Base-by-base conservation (phyloP, 2,888 invertebrate genomes). In the Pristionchus entomophagus region DNA sequence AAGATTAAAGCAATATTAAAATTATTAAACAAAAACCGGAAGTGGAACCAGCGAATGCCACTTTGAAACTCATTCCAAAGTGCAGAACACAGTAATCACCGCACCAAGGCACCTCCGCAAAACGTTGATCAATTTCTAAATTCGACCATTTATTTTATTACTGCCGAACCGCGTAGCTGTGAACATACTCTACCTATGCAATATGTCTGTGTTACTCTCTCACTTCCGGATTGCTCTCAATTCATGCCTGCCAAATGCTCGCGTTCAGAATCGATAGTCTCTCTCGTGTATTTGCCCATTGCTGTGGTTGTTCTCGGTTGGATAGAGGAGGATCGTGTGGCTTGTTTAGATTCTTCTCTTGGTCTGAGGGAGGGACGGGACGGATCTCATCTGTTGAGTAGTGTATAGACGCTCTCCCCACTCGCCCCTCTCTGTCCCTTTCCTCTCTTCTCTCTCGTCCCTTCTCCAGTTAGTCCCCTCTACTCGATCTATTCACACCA, bases 351-450 rank as follows among this genome's bases (percentile, higher is more conserved):
- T 73, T 73, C 69, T 73, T 41, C 69, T 73, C 69, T 73, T n/a
- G 69, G 69, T 41, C n/a, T 38, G 38, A 73, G 41, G 41, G 41
- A 73, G n/a, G 69, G 69, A 73, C 19, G 69, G 69, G 69, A 41
- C 38, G 69, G 69, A 73, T 73, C 69, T 73, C 69, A 73, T 73
- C 69, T 73, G 69, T 73, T 73, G 69, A 41, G 69, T 73, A 73
- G 69, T 73, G 69, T 73, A 73, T 73, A 73, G 69, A 73, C 69
- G 69, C 69, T 73, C 41, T 38, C 69, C 41, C 69, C 10, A 38
- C 69, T 41, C 41, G 41, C 17, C 69, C 32, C 69, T 73, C 41
- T 73, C 69, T 73, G 41, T 29, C 41, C 69, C 69, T 41, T 73
- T 73, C 35, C 69, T 41, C 69, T 73, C 69, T 73, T 26, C 41